Evolutionary conservation across 2,113 vertebrate genomes (phyloP), one percentile per base, ranked within the genome.

Genomic region (Phrynocephalus versicolor): DNA sequence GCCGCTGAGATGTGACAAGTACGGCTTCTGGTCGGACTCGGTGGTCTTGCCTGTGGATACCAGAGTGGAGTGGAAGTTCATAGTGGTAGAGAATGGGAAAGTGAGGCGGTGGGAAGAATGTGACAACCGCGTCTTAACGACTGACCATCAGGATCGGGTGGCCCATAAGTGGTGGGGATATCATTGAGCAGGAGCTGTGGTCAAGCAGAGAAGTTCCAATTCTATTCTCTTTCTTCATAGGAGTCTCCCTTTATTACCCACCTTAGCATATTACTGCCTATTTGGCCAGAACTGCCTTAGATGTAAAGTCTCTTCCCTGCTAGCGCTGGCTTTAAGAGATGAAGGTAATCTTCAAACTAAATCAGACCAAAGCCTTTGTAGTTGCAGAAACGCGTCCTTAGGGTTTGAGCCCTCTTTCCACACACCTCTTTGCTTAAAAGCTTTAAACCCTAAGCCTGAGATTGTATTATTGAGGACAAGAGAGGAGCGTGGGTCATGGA

Each of bases 91-190:
- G 75, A 94, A 97, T 0, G 98, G 97, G 3, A 93, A 94, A 73
- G 95, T 99, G 51, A 94, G 90, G 33, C 97, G 98, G 18, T 99
- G 98, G 98, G 98, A 99, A 94, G 98, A 99, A 91, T 98, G 98
- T 1, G 69, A 85, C 51, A 99, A 99, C 60, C 97, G 98, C 15
- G 91, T 84, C 65, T 94, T 99, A 7, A 91, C 96, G 70, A 98
- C 97, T 0, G 97, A 97, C 57, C 93, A 82, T 0, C 96, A 97
- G 89, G 96, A 97, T 88, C 81, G 96, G 76, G 85, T 94, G 21
- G 93, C 97, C 73, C 95, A 98, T 57, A 95, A 95, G 92, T 97
- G 93, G 90, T 99, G 98, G 98, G 98, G 97, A 18, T 84, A 94
- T 87, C 95, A 93, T 13, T 97, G 91, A 79, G 58, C 64, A 37